Conservation (phyloP, 2,113 vertebrate genomes). For the Strix uralensis region DNA sequence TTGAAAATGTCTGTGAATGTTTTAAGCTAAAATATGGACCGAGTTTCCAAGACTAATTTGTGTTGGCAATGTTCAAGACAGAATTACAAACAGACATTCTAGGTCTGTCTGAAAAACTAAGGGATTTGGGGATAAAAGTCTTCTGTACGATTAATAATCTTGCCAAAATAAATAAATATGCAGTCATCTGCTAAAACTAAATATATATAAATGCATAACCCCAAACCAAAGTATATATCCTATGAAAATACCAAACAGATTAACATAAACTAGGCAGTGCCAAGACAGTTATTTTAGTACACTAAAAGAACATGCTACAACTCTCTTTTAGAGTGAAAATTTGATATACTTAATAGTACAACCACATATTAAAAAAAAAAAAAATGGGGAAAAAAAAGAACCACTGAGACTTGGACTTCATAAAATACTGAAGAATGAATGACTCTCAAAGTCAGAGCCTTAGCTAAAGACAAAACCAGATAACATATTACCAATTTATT, state of each 20-base stretch:
- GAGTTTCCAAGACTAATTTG: neutral
- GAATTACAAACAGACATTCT: constrained; percentile 38
- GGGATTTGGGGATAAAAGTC: neutral
- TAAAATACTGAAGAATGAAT: neutral
- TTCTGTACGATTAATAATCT: neutral
- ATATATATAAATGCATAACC: neutral
- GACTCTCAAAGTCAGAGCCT: neutral
- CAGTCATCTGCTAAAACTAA: neutral
- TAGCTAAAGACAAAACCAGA: neutral
- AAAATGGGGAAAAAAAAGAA: neutral
- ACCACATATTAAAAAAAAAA: neutral
- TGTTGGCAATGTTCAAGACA: neutral
- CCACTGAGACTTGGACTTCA: neutral
- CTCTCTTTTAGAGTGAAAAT: neutral
- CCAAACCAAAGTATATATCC: neutral
- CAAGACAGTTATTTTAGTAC: constrained; percentile 11
- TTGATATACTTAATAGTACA: neutral
- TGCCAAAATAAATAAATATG: constrained; percentile 38
- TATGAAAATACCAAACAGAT: constrained; percentile 17
- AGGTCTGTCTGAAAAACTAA: neutral
- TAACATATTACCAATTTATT: neutral
- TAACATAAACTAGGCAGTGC: neutral
- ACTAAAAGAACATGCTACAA: neutral
- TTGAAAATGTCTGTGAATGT: neutral
- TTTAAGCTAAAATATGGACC: neutral